Conservation (phyloP, 1,140 invertebrate species). For the Drosophila subobscura region DNA sequence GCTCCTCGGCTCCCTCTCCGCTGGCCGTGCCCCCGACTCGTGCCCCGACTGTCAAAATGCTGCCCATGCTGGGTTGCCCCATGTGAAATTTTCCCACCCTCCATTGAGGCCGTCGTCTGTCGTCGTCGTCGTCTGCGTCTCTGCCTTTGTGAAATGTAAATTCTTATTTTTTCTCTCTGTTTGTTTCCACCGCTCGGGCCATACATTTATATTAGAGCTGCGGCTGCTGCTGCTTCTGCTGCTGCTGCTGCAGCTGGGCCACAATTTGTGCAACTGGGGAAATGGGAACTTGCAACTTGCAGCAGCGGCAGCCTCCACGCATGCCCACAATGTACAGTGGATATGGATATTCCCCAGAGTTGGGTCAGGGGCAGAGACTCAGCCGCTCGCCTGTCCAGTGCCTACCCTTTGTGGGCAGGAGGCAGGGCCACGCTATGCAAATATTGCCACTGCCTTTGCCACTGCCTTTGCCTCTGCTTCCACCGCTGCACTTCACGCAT, state of each 20-base stretch:
- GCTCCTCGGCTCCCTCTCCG: slow-evolving; percentile 1
- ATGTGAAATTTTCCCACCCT: slow-evolving; percentile 76
- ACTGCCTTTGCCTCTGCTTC: no score
- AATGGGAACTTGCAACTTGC: slow-evolving; percentile 36
- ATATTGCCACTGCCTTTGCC: slow-evolving; percentile 57
- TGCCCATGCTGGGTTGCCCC: slow-evolving; percentile 44
- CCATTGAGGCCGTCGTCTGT: slow-evolving; percentile 57
- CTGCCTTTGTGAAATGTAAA: slow-evolving; percentile 72
- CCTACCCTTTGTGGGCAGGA: slow-evolving; percentile 59
- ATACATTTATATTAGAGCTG: slow-evolving; percentile 77
- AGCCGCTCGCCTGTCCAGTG: slow-evolving; percentile 57
- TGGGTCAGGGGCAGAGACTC: slow-evolving; percentile 11
- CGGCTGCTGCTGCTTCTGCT: no score
- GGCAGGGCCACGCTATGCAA: slow-evolving; percentile 43
- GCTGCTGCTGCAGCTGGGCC: slow-evolving; percentile 33
- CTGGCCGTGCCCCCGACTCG: slow-evolving; percentile 8
- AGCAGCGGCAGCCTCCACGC: slow-evolving; percentile 35
- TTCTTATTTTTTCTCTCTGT: slow-evolving; percentile 24
- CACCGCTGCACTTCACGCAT: slow-evolving; percentile 55
- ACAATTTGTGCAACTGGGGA: slow-evolving; percentile 37
- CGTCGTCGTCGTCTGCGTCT: no score
- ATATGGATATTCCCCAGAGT: slow-evolving; percentile 14
- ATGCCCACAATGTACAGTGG: slow-evolving; percentile 38
- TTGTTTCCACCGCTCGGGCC: slow-evolving; percentile 21
- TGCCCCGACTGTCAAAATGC: slow-evolving; percentile 70